A percentile compares a stretch with the other conserved stretches of the same genome.
These are phyloP conservation scores for Catharus ustulatus DNA, from an alignment of 2,797 vertebrate species.

Conservation along the genomic window DNA sequence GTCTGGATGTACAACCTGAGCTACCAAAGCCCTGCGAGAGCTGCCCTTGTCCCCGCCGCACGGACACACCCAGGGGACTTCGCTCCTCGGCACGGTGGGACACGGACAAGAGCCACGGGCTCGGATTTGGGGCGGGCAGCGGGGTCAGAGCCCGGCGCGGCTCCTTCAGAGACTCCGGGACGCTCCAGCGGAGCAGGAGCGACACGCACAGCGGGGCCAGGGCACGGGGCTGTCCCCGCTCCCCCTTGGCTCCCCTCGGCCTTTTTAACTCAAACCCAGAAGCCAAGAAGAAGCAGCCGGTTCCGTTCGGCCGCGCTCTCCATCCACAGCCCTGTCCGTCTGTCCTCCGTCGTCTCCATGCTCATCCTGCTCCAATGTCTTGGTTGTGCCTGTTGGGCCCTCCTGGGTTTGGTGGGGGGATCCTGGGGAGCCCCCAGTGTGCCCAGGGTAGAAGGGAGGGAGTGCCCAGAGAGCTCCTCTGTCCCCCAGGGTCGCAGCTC, in stretches of 20 bases:
- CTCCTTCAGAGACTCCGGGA: constrained; percentile 37
- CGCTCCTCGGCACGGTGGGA: constrained; percentile 33
- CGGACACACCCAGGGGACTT: constrained; percentile 24
- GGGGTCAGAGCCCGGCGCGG: background rate
- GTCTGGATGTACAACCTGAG: constrained; percentile 70
- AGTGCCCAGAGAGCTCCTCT: background rate
- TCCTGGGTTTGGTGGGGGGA: background rate
- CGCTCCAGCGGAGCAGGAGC: background rate
- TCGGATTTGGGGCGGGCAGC: constrained; percentile 18
- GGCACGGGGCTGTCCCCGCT: background rate
- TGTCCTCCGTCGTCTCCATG: constrained; percentile 19
- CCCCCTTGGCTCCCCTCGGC: constrained; percentile 47
- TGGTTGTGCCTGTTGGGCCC: background rate
- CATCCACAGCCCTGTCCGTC: constrained; percentile 53
- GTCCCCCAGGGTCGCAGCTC: background rate
- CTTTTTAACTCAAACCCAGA: constrained; percentile 68
- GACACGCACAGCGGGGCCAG: constrained; percentile 29
- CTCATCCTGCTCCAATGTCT: constrained; percentile 38
- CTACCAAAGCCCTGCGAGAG: constrained; percentile 70
- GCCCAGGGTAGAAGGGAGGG: background rate
- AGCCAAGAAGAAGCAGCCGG: constrained; percentile 64
- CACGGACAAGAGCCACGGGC: constrained; percentile 23
- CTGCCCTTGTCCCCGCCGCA: constrained; percentile 56
- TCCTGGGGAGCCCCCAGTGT: rapidly evolving
- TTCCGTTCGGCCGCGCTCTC: background rate